Evolutionary conservation across 2,888 invertebrate genomes (phyloP), one percentile per base, ranked within the genome.

Genomic region (Cosmopolites sordidus): DNA sequence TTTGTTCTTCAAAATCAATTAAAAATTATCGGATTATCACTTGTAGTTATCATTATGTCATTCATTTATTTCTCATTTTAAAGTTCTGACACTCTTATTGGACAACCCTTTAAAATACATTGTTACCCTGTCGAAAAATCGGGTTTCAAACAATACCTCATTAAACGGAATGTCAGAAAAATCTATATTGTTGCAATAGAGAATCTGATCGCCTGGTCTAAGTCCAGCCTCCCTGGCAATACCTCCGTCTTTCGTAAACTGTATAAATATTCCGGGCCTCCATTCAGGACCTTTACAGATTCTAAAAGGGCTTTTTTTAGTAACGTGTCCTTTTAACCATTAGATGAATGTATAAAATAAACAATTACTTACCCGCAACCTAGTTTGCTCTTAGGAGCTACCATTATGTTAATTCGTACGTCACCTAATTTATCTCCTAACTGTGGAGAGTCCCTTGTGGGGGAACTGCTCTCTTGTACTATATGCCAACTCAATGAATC

Each of bases 221-320:
- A 96, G 76, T 0, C 94, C 94, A 1, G 91, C 89, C 65, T 92
- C 89, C 43, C 89, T 80, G 0, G 94, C 94, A 51, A 94, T 86
- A 40, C 94, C 92, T 17, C 88, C 88, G 62, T 90, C 90, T 69
- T 91, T 86, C 47, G 93, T 92, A 64, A 91, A 91, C 76, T 95
- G 89, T 37, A 93, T 84, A 72, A 87, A 92, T 62, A 92, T 91
- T 33, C 92, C 92, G 1, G 89, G 89, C 68, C 86, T 86, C 84
- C 88, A 87, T 60, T 87, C 86, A 3, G 91, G 91, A 14, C 92
- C 92, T 75, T 88, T 88, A 74, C 88, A 89, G 55, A 89, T 88
- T 61, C 86, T 87, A 71, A 75, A 62, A 22, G 22, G 22, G 8
- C 4, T 22, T 22, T 22, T 5, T 33, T 11, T 33, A 9, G 11